phyloP scores from a whole-genome alignment of 2,797 vertebrate species.

The Gymnothorax javanicus region DNA sequence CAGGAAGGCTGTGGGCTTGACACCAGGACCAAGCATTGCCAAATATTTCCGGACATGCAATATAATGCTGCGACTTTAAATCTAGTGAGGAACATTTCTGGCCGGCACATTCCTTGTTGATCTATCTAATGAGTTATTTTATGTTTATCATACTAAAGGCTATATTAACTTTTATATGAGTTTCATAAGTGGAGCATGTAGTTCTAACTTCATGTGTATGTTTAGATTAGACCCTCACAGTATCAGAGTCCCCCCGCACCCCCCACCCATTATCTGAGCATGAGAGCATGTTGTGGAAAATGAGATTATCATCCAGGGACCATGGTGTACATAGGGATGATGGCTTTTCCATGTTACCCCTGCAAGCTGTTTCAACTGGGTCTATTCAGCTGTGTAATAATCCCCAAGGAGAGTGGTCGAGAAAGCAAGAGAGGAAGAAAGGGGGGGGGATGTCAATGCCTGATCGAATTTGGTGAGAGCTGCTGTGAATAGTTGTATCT shows the following conservation, averaged over 20 bases:
- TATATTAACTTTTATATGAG: not conserved
- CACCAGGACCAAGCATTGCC: not conserved
- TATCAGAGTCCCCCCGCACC: not conserved
- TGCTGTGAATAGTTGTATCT: not conserved
- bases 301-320: slow-evolving; percentile 19
- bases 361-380: not conserved
- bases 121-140: not conserved
- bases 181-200: not conserved
- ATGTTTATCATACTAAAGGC: not conserved
- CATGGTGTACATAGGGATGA: slow-evolving; percentile 15
- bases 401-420: not conserved
- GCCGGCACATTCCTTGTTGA: not conserved
- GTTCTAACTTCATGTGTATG: not conserved
- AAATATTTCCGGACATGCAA: not conserved
- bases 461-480: not conserved
- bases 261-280: not conserved
- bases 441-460: too few species aligned
- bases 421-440: not conserved
- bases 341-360: slow-evolving; percentile 21
- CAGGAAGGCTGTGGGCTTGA: not conserved
- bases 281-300: slow-evolving; percentile 10
- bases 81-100: not conserved
- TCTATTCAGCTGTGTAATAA: slow-evolving; percentile 5
- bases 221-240: not conserved
- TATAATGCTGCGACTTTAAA: not conserved